Evolutionary conservation across 2,797 vertebrate genomes (phyloP), one percentile per base, ranked within the genome.

Genomic region (Notamacropus eugenii): DNA sequence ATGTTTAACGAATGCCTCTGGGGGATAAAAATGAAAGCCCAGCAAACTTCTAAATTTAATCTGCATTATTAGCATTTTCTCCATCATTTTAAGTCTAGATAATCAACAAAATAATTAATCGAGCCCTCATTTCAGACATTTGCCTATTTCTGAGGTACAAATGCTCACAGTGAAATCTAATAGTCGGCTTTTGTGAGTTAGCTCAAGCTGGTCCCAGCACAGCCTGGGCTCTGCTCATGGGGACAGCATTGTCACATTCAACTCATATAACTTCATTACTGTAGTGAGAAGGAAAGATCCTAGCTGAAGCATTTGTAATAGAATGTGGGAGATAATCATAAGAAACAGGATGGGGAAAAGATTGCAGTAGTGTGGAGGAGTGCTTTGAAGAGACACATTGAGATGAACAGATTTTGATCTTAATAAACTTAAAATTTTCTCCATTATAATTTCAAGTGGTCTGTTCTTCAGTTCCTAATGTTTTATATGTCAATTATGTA

Each of bases 391-490:
- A 24, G 34, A 90, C 28, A 57, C 94, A 87, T 94, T 28, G 55
- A 52, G 93, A 90, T 40, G 16, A 92, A 29, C 58, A 59, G 91
- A 92, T 67, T 95, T 97, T 97, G 97, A 97, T 97, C 93, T 97
- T 95, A 55, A 92, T 16, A 93, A 95, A 90, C 31, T 55, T 46
- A 34, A 74, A 62, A 91, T 54, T 90, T 95, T 93, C 92, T 93
- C n/a, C 62, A 94, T 97, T 91, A 93, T 9, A 91, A 62, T 94
- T 96, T 87, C 55, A 93, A 96, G 46, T n/a, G 82, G 62, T 93
- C 90, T 96, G 94, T 11, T 91, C 96, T 97, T 94, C 90, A 91
- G 13, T 10, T 87, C 34, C 91, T 95, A n/a, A n/a, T 94, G 97
- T 31, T 31, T 94, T 95, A 0, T 93, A 94, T 95, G 95, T 96